Percentiles rank a stretch among this genome's conserved stretches.
These are phyloP conservation scores for Rhinoraja longicauda DNA, from an alignment of 2,797 vertebrate species.

Conservation along the genomic window DNA sequence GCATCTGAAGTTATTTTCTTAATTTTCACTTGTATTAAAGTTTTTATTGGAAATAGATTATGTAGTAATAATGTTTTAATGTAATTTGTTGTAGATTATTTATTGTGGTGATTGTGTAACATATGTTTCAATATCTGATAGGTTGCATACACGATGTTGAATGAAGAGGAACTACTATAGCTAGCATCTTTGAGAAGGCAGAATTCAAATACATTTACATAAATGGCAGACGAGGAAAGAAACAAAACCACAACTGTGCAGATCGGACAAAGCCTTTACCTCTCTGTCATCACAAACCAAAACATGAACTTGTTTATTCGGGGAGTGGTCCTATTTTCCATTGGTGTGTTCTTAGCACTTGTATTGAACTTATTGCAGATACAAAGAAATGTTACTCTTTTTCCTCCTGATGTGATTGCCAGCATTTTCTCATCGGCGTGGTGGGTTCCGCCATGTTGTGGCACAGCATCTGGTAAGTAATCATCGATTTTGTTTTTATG, in stretches of 20 bases:
- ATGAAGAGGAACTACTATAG: neutral
- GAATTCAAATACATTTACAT: neutral
- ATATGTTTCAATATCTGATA: neutral
- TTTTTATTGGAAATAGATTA: neutral
- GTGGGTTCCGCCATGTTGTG: slow-evolving; percentile 93
- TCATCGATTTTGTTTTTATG: neutral
- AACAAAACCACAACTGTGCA: slow-evolving; percentile 44
- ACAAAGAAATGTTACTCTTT: slow-evolving; percentile 88
- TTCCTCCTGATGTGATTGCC: slow-evolving; percentile 87
- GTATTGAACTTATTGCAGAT: slow-evolving; percentile 91
- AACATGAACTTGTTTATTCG: slow-evolving; percentile 79
- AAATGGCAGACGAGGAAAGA: slow-evolving; percentile 57
- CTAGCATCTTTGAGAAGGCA: slow-evolving; percentile 49
- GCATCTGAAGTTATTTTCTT: too few species aligned
- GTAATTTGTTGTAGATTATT: neutral
- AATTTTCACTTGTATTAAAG: too few species aligned
- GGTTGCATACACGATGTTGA: neutral
- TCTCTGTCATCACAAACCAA: slow-evolving; percentile 72
- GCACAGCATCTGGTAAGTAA: slow-evolving; percentile 81
- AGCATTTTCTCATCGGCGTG: slow-evolving; percentile 91
- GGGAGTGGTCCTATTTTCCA: slow-evolving; percentile 77
- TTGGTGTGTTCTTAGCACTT: slow-evolving; percentile 84
- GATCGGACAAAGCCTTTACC: slow-evolving; percentile 64
- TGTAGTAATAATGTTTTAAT: neutral
- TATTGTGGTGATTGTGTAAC: neutral